Conservation (phyloP, 2,888 invertebrate genomes). For the Drosophila niveifrons region DNA sequence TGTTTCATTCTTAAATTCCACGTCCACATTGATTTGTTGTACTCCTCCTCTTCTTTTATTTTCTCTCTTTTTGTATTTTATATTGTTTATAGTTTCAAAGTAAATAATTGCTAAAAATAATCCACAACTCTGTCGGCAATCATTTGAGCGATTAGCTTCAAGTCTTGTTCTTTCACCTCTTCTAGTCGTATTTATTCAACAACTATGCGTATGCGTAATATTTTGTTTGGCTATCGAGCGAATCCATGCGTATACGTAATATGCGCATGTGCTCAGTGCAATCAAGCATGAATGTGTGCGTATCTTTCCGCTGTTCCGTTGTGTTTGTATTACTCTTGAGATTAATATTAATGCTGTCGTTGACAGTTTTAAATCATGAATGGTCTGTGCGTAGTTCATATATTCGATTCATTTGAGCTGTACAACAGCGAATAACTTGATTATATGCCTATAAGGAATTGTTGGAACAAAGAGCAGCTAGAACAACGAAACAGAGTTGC, state of each 20-base stretch:
- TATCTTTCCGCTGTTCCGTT: background rate
- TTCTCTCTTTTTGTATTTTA: background rate
- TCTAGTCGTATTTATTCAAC: slow-evolving; percentile 55
- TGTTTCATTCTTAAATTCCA: slow-evolving; percentile 54
- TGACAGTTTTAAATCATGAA: slow-evolving; percentile 77
- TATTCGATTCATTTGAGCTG: slow-evolving; percentile 2
- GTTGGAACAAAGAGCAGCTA: slow-evolving; percentile 11
- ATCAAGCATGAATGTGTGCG: slow-evolving; percentile 1
- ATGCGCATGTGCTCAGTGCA: slow-evolving; percentile 48
- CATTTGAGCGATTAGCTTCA: slow-evolving; percentile 51
- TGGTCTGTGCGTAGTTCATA: slow-evolving; percentile 42
- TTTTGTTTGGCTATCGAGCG: slow-evolving; percentile 64
- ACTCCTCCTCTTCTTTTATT: background rate
- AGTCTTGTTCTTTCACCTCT: slow-evolving; percentile 32
- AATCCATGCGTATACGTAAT: slow-evolving; percentile 69
- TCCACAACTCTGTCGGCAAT: slow-evolving; percentile 49
- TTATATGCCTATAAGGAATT: slow-evolving; percentile 5
- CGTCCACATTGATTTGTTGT: slow-evolving; percentile 13
- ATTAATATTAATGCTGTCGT: slow-evolving; percentile 73
- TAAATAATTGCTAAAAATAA: slow-evolving; percentile 74
- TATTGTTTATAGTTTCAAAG: slow-evolving; percentile 48
- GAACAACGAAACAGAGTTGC: background rate
- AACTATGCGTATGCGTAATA: slow-evolving; percentile 79
- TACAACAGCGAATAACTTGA: slow-evolving; percentile 11
- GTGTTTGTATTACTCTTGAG: slow-evolving; percentile 25